phyloP scores from a whole-genome alignment of 2,888 invertebrate species.

The Plemyria rubiginata region DNA sequence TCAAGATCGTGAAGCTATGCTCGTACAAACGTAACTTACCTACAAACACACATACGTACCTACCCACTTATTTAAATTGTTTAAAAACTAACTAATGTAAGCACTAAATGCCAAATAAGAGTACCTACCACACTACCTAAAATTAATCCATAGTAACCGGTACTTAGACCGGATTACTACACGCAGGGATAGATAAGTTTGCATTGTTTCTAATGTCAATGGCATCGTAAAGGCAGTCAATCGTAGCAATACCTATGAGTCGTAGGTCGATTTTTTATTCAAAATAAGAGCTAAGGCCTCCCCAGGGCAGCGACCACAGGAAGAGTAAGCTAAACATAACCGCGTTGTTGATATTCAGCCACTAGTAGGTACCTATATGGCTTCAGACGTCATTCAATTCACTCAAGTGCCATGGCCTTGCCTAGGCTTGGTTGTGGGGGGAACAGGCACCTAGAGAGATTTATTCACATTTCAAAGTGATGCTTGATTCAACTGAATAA shows the following conservation, averaged over 20 bases:
- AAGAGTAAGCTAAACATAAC: constrained; percentile 61
- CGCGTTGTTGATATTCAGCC: constrained; percentile 62
- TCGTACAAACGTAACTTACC: too few relatives aligned
- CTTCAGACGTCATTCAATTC: constrained; percentile 51
- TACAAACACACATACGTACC: too few relatives aligned
- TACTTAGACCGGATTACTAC: constrained; percentile 21
- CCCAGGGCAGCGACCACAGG: constrained; percentile 54
- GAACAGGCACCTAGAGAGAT: too few relatives aligned
- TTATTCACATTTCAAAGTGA: too few relatives aligned
- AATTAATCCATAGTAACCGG: not conserved
- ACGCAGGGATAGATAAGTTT: constrained; percentile 33
- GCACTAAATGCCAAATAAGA: too few relatives aligned
- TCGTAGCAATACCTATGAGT: constrained; percentile 40
- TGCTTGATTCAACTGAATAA: too few relatives aligned
- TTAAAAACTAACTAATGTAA: too few relatives aligned
- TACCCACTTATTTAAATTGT: too few relatives aligned
- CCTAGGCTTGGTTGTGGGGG: too few relatives aligned
- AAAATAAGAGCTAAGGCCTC: constrained; percentile 43
- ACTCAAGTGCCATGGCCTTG: constrained; percentile 24
- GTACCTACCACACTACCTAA: too few relatives aligned
- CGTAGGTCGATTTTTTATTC: constrained; percentile 53
- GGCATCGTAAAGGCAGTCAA: constrained; percentile 37
- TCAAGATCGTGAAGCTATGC: too few relatives aligned
- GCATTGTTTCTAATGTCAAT: constrained; percentile 42
- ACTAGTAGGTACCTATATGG: too few relatives aligned